A percentile compares a stretch with the other conserved stretches of the same genome.
These are phyloP conservation scores for Syngnathus rostellatus DNA, from an alignment of 2,797 vertebrate species.

Conservation along the genomic window DNA sequence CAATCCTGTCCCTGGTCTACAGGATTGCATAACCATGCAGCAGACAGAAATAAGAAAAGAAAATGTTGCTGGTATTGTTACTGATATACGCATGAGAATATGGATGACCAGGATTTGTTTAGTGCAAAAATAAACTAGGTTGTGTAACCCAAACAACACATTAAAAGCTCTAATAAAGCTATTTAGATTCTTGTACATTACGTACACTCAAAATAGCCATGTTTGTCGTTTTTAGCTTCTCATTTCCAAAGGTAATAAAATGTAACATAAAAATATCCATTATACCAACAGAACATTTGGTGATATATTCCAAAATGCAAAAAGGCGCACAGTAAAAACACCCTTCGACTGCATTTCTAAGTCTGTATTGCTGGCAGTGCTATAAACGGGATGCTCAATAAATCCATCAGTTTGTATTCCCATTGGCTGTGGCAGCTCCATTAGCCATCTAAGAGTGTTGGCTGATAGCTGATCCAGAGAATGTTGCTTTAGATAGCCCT, in stretches of 20 bases:
- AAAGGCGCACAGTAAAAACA: slow-evolving; percentile 5
- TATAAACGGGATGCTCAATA: slow-evolving; percentile 44
- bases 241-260: neutral
- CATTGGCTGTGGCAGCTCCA: slow-evolving; percentile 45
- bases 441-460: slow-evolving; percentile 55
- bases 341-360: slow-evolving; percentile 13
- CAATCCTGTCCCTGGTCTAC: neutral
- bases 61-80: neutral
- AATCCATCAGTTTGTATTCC: slow-evolving; percentile 53
- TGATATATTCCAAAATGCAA: slow-evolving; percentile 11
- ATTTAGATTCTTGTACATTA: neutral
- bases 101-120: neutral
- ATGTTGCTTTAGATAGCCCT: slow-evolving; percentile 53
- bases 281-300: neutral
- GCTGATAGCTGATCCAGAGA: slow-evolving; percentile 55
- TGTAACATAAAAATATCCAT: neutral
- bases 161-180: neutral
- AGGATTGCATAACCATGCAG: neutral
- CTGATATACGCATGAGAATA: neutral
- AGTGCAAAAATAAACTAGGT: neutral
- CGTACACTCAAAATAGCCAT: neutral
- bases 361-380: slow-evolving; percentile 32
- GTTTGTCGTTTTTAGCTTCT: neutral
- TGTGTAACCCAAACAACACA: neutral
- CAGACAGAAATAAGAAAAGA: neutral